phyloP scores from a whole-genome alignment of 2,113 vertebrate genomes.

The Verasper variegatus region DNA sequence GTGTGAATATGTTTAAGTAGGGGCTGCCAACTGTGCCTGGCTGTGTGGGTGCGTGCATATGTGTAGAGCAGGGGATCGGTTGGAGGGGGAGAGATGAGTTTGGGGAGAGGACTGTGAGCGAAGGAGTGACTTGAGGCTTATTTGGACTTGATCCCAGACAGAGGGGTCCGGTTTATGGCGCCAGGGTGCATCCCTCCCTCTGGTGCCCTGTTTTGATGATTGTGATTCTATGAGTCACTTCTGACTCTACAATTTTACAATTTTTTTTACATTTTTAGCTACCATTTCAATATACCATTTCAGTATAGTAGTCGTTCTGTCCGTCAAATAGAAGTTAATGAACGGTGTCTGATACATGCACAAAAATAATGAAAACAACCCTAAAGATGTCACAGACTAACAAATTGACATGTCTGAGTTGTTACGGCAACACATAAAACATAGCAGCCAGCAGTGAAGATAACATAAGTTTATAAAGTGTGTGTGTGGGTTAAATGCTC shows the following conservation, averaged over 20 bases:
- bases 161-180: slow-evolving; percentile 66
- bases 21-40: slow-evolving; percentile 65
- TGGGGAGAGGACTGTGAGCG: slow-evolving; percentile 52
- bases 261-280: slow-evolving; percentile 17
- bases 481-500: no score
- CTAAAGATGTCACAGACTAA: slow-evolving; percentile 17
- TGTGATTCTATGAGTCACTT: slow-evolving; percentile 38
- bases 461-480: neutral
- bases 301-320: neutral
- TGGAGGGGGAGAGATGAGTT: slow-evolving; percentile 53
- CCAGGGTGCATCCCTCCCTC: slow-evolving; percentile 63
- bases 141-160: slow-evolving; percentile 70
- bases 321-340: neutral
- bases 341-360: slow-evolving; percentile 16
- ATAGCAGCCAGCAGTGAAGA: neutral
- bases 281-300: slow-evolving; percentile 21
- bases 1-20: slow-evolving; percentile 77
- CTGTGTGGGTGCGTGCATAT: slow-evolving; percentile 8
- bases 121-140: slow-evolving; percentile 64
- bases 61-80: slow-evolving; percentile 12
- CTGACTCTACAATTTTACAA: slow-evolving; percentile 30
- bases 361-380: slow-evolving; percentile 32
- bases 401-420: slow-evolving; percentile 8
- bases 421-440: slow-evolving; percentile 20
- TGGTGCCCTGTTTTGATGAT: slow-evolving; percentile 42